A percentile compares a stretch with the other conserved stretches of the same genome.
Conservation (phyloP, 1,140 invertebrate species). For the Oreohelix idahoensis region DNA sequence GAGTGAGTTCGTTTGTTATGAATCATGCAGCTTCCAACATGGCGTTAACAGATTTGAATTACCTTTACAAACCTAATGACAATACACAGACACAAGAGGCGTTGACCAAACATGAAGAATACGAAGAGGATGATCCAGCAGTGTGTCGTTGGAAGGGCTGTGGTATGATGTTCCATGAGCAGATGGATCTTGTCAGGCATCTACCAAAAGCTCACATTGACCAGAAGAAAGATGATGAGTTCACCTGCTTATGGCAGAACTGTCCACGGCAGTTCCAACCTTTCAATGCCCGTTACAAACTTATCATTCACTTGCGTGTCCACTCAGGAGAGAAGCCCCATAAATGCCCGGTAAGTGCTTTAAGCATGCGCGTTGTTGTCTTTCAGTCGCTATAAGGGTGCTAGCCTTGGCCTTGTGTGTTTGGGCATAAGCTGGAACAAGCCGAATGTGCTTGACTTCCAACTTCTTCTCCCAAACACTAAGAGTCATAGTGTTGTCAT, state of each 20-base stretch:
- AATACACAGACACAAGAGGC: slow-evolving; percentile 29
- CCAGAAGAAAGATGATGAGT: slow-evolving; percentile 86
- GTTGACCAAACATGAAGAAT: slow-evolving; percentile 51
- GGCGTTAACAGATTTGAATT: neutral
- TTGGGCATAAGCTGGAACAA: too few relatives aligned
- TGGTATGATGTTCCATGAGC: slow-evolving; percentile 83
- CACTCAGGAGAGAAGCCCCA: slow-evolving; percentile 97
- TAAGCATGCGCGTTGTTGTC: neutral
- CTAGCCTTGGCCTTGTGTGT: too few relatives aligned
- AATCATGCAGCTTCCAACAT: neutral
- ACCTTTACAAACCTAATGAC: neutral
- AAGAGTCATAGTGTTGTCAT: too few relatives aligned
- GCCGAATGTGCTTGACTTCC: too few relatives aligned
- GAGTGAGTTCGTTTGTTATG: neutral
- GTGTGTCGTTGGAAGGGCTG: slow-evolving; percentile 90
- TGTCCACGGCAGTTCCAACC: slow-evolving; percentile 88
- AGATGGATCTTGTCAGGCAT: slow-evolving; percentile 87
- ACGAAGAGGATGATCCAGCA: slow-evolving; percentile 61
- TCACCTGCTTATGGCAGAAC: slow-evolving; percentile 92
- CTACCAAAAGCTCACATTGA: slow-evolving; percentile 94
- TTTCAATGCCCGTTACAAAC: slow-evolving; percentile 96
- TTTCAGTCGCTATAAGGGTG: too few relatives aligned
- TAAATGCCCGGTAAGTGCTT: slow-evolving; percentile 88
- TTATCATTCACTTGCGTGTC: slow-evolving; percentile 96
- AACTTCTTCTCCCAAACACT: too few relatives aligned